phyloP scores from a whole-genome alignment of 35 echinoderm and acorn worm species.

The Lytechinus pictus region DNA sequence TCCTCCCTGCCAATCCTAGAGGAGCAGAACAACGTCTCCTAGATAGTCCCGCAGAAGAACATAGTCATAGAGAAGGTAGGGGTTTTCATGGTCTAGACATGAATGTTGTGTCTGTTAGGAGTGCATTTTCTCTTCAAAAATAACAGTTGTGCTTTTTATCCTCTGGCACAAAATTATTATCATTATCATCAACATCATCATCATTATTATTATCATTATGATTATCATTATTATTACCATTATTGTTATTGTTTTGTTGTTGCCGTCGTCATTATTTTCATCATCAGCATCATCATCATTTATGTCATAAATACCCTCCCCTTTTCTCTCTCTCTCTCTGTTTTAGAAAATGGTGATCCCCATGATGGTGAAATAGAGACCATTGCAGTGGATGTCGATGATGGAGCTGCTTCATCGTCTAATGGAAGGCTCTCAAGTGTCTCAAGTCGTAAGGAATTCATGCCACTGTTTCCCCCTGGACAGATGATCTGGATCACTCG shows the following conservation, averaged over 20 bases:
- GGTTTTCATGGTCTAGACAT: too few relatives aligned
- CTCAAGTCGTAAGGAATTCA: conserved; percentile 7
- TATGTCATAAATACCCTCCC: too few relatives aligned
- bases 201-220: too few relatives aligned
- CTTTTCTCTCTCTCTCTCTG: background rate
- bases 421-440: background rate
- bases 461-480: conserved; percentile 30
- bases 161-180: too few relatives aligned
- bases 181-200: too few relatives aligned
- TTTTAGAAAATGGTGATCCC: background rate
- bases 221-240: too few relatives aligned
- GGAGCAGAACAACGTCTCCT: background rate
- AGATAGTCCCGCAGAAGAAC: background rate
- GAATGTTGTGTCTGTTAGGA: too few relatives aligned
- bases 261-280: too few relatives aligned
- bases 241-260: too few relatives aligned
- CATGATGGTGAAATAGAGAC: background rate
- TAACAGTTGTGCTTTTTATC: too few relatives aligned
- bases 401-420: background rate
- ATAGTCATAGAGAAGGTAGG: background rate
- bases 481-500: conserved; percentile 44
- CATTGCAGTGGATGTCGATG: background rate
- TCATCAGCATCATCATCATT: too few relatives aligned
- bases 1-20: background rate
- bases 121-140: too few relatives aligned